Conservation (phyloP, 2,888 invertebrate species). For the Drosophila yooni region DNA sequence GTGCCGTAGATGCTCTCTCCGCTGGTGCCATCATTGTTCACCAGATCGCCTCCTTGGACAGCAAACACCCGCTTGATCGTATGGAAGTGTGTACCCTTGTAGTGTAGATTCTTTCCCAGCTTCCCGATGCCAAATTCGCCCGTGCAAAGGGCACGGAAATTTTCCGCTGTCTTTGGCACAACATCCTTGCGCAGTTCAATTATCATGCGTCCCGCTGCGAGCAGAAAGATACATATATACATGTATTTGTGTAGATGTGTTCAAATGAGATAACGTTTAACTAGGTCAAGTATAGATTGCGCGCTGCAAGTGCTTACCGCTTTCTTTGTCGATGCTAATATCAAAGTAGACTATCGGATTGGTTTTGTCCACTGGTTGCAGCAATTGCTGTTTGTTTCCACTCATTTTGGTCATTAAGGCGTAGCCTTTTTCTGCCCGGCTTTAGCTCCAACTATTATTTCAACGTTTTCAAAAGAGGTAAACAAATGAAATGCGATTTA, state of each 20-base stretch:
- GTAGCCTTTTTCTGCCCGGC: constrained; percentile 9
- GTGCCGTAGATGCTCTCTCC: constrained; percentile 98
- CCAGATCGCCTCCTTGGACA: constrained; percentile 93
- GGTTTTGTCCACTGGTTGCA: constrained; percentile 60
- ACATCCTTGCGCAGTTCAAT: constrained; percentile 94
- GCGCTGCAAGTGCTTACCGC: constrained; percentile 86
- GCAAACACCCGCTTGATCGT: constrained; percentile 94
- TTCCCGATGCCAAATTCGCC: constrained; percentile 93
- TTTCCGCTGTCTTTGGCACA: constrained; percentile 95
- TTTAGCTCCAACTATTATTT: constrained; percentile 5
- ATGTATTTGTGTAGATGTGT: constrained; percentile 2
- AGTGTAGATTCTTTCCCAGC: constrained; percentile 91
- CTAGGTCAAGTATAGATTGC: constrained; percentile 44
- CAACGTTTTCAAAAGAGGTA: constrained; percentile 32
- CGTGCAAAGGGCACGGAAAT: constrained; percentile 96
- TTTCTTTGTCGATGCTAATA: constrained; percentile 88
- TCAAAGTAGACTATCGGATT: constrained; percentile 91
- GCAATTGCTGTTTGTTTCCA: constrained; percentile 39
- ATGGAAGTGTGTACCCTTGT: constrained; percentile 93
- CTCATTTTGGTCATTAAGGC: constrained; percentile 55
- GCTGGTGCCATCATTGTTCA: constrained; percentile 92
- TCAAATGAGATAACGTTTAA: constrained; percentile 26
- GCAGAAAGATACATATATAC: constrained; percentile 9
- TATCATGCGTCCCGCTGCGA: constrained; percentile 91
- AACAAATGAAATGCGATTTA: constrained; percentile 52